These are phyloP conservation scores for Thumatha senex DNA, from an alignment of 2,888 invertebrate species.

Conservation along the genomic window DNA sequence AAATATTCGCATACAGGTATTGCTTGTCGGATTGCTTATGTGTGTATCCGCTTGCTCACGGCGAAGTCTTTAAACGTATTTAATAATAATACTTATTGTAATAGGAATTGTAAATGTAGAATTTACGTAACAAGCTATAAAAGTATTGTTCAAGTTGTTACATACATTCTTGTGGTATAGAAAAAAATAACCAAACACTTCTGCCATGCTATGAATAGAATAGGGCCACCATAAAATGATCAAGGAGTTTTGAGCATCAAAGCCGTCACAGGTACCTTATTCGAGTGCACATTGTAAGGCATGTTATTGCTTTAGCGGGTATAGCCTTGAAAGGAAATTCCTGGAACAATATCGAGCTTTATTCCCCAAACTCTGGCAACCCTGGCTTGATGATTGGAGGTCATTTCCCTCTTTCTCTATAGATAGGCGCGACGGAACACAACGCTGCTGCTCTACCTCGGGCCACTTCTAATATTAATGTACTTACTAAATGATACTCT, in stretches of 20 bases:
- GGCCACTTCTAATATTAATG: too few relatives aligned
- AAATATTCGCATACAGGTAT: constrained; percentile 56
- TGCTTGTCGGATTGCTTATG: constrained; percentile 49
- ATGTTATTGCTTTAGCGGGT: too few relatives aligned
- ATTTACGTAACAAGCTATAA: constrained; percentile 49
- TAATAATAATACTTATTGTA: constrained; percentile 33
- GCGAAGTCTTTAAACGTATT: constrained; percentile 43
- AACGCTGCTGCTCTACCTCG: too few relatives aligned
- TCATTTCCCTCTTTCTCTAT: too few relatives aligned
- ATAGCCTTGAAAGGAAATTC: too few relatives aligned
- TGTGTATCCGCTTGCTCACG: constrained; percentile 52
- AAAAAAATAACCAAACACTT: constrained; percentile 4
- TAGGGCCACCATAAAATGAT: background rate
- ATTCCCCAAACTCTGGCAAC: too few relatives aligned
- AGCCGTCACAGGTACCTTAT: too few relatives aligned
- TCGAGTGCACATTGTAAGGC: too few relatives aligned
- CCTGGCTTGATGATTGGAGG: too few relatives aligned
- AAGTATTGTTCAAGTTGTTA: constrained; percentile 43
- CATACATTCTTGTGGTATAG: constrained; percentile 15
- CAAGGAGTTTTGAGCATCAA: background rate
- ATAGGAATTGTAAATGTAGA: constrained; percentile 47
- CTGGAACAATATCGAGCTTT: too few relatives aligned
- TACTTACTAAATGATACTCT: too few relatives aligned
- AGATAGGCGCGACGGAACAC: too few relatives aligned
- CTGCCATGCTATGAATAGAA: background rate